Evolutionary conservation across 2,797 vertebrate species (phyloP).

Genomic region (Cebuella pygmaea): DNA sequence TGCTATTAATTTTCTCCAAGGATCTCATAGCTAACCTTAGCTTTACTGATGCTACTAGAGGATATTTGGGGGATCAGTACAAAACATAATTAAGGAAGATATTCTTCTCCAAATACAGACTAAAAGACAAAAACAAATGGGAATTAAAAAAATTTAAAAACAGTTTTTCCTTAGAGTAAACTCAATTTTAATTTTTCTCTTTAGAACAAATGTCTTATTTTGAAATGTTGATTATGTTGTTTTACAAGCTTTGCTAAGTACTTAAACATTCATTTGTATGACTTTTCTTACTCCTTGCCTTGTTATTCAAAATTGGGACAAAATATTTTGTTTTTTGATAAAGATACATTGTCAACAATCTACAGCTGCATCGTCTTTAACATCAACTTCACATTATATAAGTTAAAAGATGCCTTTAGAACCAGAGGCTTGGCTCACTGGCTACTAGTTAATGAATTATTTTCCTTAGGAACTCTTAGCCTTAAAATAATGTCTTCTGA

Average conservation of each 20-base stretch:
- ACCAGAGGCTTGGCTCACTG: not conserved
- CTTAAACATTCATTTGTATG: not conserved
- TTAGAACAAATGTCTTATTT: not conserved
- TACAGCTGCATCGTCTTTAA: not conserved
- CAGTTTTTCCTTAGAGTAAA: not conserved
- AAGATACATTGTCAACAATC: not conserved
- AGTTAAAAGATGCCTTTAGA: not conserved
- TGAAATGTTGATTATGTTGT: not conserved
- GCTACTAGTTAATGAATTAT: not conserved
- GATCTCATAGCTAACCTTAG: not conserved
- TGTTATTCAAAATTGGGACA: not conserved
- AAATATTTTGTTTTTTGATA: not conserved
- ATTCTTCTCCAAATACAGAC: not conserved
- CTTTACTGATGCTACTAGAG: not conserved
- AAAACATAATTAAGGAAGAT: not conserved
- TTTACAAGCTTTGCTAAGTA: not conserved
- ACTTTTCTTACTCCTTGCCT: conserved; percentile 21
- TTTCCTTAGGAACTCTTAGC: not conserved
- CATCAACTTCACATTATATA: too few relatives aligned
- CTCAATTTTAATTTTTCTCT: not conserved
- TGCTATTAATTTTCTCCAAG: not conserved
- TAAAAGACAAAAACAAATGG: not conserved
- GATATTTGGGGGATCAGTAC: not conserved
- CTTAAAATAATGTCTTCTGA: not conserved
- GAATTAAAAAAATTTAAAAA: not conserved